These are phyloP conservation scores for Mya arenaria DNA, from an alignment of 1,140 invertebrate species.

Conservation along the genomic window DNA sequence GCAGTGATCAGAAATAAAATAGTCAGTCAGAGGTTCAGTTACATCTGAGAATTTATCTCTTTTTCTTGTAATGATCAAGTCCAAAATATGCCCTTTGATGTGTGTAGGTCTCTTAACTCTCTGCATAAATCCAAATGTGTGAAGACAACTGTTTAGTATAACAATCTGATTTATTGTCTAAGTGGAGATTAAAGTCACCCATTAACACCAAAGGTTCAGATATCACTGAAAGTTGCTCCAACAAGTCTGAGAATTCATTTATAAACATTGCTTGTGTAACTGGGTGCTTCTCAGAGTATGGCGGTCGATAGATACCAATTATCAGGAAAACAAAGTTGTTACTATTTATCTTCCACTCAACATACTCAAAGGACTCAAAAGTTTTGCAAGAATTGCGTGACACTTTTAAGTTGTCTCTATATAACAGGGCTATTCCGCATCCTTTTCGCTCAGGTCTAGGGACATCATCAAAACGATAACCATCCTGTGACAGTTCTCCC, in stretches of 20 bases:
- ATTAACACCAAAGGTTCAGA: not conserved
- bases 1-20: slow-evolving; percentile 7
- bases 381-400: not conserved
- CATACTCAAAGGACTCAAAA: not conserved
- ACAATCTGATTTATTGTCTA: not conserved
- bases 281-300: slow-evolving; percentile 1
- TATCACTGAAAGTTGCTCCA: not conserved
- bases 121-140: slow-evolving; percentile 1
- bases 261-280: not conserved
- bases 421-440: slow-evolving; percentile 1
- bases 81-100: not conserved
- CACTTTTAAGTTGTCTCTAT: not conserved
- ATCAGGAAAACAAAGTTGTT: too few relatives aligned
- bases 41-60: not conserved
- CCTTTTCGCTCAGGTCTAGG: not conserved
- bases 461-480: slow-evolving; percentile 8
- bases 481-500: slow-evolving; percentile 13
- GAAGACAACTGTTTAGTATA: not conserved
- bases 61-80: slow-evolving; percentile 13
- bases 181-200: not conserved
- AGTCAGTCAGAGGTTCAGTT: not conserved
- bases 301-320: not conserved
- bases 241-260: slow-evolving; percentile 3
- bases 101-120: not conserved
- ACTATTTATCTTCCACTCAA: too few relatives aligned